Evolutionary conservation across 2,113 vertebrate genomes (phyloP).

Genomic region (Cinclus mexicanus): DNA sequence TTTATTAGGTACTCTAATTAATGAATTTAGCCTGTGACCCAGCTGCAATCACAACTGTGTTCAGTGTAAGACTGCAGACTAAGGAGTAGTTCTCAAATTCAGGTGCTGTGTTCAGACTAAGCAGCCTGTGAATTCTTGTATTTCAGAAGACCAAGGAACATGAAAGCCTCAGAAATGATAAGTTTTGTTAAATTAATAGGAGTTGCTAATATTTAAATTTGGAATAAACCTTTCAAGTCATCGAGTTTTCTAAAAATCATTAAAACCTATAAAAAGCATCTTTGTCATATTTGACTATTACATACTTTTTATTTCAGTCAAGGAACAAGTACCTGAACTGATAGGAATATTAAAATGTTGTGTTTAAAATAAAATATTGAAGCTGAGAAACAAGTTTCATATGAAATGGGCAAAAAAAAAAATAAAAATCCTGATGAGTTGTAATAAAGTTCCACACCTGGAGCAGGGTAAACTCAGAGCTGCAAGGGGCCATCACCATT

Average conservation of each 20-base stretch:
- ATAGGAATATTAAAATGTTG: not conserved
- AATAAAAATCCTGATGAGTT: not conserved
- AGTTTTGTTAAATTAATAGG: not conserved
- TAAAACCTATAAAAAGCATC: not conserved
- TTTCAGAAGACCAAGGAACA: not conserved
- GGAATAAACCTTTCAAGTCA: not conserved
- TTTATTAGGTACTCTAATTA: slow-evolving; percentile 55
- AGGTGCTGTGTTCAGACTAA: not conserved
- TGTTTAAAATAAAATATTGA: not conserved
- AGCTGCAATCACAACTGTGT: not conserved
- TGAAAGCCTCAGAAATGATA: not conserved
- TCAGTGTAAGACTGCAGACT: not conserved
- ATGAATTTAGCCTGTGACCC: slow-evolving; percentile 15
- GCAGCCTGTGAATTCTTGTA: not conserved
- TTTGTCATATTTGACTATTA: not conserved
- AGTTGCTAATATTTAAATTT: not conserved
- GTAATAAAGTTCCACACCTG: not conserved
- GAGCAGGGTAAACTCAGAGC: not conserved
- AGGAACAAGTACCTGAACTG: not conserved
- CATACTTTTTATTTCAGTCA: not conserved
- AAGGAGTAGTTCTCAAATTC: not conserved
- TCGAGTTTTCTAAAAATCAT: not conserved
- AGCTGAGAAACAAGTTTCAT: not conserved
- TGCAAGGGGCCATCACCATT: not conserved
- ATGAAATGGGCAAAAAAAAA: not conserved